phyloP scores from a whole-genome alignment of 1,140 invertebrate genomes.

The Agrypnia vestita region DNA sequence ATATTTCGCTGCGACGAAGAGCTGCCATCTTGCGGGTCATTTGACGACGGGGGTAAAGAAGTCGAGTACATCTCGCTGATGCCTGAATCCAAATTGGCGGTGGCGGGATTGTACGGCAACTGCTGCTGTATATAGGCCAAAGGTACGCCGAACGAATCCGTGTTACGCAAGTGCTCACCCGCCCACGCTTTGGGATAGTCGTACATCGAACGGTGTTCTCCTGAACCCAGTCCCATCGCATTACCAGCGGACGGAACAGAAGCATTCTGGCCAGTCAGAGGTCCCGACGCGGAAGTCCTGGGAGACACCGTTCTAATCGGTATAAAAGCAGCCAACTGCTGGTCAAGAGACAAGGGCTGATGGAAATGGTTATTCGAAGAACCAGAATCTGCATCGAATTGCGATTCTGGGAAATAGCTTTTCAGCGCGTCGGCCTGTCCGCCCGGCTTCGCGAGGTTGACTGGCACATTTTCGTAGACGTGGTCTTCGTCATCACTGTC shows the following conservation, averaged over 20 bases:
- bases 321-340: constrained; percentile 7
- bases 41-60: background rate
- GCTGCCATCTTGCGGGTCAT: constrained; percentile 20
- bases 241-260: background rate
- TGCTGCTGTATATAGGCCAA: constrained; percentile 22
- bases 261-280: background rate
- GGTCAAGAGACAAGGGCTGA: background rate
- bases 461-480: constrained; percentile 10
- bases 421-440: background rate
- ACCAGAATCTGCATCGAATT: background rate
- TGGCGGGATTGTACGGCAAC: background rate
- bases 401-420: constrained; percentile 1
- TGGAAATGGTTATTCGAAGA: background rate
- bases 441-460: background rate
- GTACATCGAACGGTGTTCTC: background rate
- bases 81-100: background rate
- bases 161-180: background rate
- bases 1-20: background rate
- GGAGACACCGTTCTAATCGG: constrained; percentile 13
- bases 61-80: background rate
- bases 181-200: background rate
- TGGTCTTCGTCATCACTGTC: constrained; percentile 7
- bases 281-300: background rate
- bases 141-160: constrained; percentile 24
- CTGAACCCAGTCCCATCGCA: too few species aligned